These are phyloP conservation scores for Zelleria hepariella DNA, from an alignment of 2,888 invertebrate species.

Conservation along the genomic window DNA sequence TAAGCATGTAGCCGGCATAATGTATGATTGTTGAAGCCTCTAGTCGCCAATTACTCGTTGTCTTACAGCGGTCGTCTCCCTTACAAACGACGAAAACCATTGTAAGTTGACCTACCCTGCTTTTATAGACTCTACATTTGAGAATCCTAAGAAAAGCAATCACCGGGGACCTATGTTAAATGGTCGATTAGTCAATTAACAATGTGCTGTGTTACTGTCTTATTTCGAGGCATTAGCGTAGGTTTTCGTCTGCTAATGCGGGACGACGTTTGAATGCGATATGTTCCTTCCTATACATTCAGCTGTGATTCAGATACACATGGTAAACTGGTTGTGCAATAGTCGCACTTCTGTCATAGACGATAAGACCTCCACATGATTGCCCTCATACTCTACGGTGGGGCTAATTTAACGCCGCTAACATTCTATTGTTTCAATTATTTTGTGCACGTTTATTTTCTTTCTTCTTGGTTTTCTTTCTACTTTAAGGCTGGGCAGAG, in stretches of 20 bases:
- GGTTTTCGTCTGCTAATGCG: not conserved
- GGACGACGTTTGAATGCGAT: not conserved
- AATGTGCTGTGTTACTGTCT: not conserved
- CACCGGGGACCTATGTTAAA: not conserved
- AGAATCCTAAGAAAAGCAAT: not conserved
- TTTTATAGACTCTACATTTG: not conserved
- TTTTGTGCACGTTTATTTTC: not conserved
- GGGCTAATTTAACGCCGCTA: not conserved
- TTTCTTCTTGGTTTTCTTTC: not conserved
- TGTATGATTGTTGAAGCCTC: not conserved
- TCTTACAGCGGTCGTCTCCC: not conserved
- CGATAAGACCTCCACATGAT: not conserved
- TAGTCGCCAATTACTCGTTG: not conserved
- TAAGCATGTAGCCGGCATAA: not conserved
- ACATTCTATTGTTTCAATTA: not conserved
- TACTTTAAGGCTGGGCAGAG: not conserved
- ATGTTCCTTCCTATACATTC: no score
- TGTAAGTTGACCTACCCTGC: not conserved
- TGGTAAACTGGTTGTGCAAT: not conserved
- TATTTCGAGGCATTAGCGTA: not conserved
- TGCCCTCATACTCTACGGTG: not conserved
- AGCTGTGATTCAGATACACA: no score
- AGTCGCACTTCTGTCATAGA: not conserved
- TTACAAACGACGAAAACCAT: not conserved
- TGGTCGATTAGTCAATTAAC: not conserved